Base-by-base conservation (phyloP, 2,888 invertebrate species). In the Epicampocera succincta region DNA sequence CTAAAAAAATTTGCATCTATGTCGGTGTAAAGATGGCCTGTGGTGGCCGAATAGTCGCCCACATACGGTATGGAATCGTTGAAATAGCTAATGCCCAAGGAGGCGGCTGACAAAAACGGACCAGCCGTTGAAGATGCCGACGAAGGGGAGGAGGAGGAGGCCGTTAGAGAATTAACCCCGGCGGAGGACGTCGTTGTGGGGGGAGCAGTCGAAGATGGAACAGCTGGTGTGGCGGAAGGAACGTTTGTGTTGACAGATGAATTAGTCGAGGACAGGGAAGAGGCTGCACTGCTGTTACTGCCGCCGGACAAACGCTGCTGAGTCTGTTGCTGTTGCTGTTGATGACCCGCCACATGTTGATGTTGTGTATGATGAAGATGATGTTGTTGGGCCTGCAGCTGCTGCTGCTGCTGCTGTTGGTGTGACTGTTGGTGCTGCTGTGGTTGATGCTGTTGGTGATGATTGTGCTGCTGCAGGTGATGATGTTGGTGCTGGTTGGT, bases 1-100 rank as follows among this genome's bases (percentile, higher is more conserved):
- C 90, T 90, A 84, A 90, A 90, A 86, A 90, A 90, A 86, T 90
- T 90, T 65, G 90, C 88, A 88, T 91, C 91, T 85, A 91, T 88
- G 78, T 91, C 91, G 84, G 90, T 91, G 82, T 90, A 90, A 73
- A 87, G 86, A 85, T 89, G 85, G 66, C 82, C 82, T 8, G 85
- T 52, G 73, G 83, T 46, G 78, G 89, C 84, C 61, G 88, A 86
- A 84, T 87, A 91, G 80, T 90, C 91, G 68, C 89, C 90, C 71
- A 87, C 87, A 85, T 89, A 91, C 44, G 90, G 88, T 82, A 89
- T 85, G 72, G 90, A 86, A 73, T 90, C 90, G 77, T 88, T 89
- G 52, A 88, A 88, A 84, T 88, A 90, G 48, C 88, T 88, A 73
- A 89, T 84, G 50, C 89, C 90, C 83, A 89, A 83, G 1, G 88